Evolutionary conservation across 2,113 vertebrate genomes (phyloP), one percentile per base, ranked within the genome.

Genomic region (Illadopsis cleaveri): DNA sequence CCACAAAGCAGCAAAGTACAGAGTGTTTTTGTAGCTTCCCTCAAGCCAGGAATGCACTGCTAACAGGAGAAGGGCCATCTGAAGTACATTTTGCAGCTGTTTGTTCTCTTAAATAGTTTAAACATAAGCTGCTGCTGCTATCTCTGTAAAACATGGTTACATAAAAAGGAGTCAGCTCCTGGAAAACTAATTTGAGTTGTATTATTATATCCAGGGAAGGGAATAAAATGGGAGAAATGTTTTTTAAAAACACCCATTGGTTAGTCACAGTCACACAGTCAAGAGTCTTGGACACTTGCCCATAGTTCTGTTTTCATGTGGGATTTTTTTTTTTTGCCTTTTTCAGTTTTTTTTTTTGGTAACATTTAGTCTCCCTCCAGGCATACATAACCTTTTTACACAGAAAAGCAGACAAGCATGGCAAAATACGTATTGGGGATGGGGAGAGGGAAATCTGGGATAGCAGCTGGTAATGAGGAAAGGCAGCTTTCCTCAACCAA

Each of bases 41-140:
- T 93, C 35, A 20, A 86, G 94, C 61, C 77, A 75, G 82, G 57
- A 91, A 35, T 25, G 11, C 31, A 0, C 40, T 56, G 76, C 57
- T 62, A 19, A 45, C 71, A 85, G 71, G 57, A 91, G 76, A 86
- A 86, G 69, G 95, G 83, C 94, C 90, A 71, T 57, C 91, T 86
- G 69, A 95, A 94, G 89, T 82, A 40, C 92, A 68, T 94, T 92
- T 84, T 93, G 81, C 83, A 93, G 86, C 95, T 94, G 90, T 96
- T 97, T 97, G 96, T 97, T 96, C 93, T 96, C 89, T 94, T 97
- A 96, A 97, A 96, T 96, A 95, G 91, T 96, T 97, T 94, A 97
- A 96, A 77, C 69, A 31, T 84, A 90, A 92, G 92, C 81, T 94
- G 88, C 90, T 93, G 81, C 86, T 92, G 71, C 93, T 95, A 27